Percentiles rank a stretch among this genome's conserved stretches.
These are phyloP conservation scores for Eurytemora carolleeae DNA, from an alignment of 1,140 invertebrate genomes.

Conservation along the genomic window DNA sequence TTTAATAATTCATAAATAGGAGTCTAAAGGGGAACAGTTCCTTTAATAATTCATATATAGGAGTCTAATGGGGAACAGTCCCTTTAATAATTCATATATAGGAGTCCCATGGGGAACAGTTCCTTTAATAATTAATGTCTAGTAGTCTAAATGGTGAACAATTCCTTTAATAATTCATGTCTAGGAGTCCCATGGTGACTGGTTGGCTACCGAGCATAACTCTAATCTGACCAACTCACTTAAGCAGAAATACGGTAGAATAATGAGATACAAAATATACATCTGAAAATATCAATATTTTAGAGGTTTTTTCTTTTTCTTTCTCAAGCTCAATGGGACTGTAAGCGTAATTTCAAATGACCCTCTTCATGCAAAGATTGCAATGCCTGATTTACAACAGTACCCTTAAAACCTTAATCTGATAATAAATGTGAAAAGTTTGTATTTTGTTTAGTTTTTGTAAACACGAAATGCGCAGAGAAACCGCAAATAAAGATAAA, in stretches of 20 bases:
- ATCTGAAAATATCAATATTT: neutral
- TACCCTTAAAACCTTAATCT: neutral
- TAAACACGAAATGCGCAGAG: no score
- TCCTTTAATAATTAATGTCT: no score
- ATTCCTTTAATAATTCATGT: neutral
- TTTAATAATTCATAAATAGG: no score
- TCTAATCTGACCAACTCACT: neutral
- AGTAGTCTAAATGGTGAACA: no score
- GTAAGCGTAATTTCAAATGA: neutral
- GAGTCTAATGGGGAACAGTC: no score
- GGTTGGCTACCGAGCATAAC: neutral
- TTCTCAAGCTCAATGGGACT: neutral
- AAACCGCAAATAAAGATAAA: no score
- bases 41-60: no score
- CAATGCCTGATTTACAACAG: neutral
- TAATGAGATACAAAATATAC: neutral
- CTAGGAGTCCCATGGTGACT: neutral
- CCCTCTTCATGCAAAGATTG: no score
- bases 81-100: no score
- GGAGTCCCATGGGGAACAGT: no score
- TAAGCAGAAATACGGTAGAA: neutral
- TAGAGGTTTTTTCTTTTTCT: neutral
- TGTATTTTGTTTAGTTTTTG: no score
- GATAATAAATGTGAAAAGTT: neutral
- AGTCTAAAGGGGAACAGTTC: no score